A percentile compares a stretch with the other conserved stretches of the same genome.
Conservation (phyloP, 2,113 vertebrate species). For the Hemiscyllium ocellatum region DNA sequence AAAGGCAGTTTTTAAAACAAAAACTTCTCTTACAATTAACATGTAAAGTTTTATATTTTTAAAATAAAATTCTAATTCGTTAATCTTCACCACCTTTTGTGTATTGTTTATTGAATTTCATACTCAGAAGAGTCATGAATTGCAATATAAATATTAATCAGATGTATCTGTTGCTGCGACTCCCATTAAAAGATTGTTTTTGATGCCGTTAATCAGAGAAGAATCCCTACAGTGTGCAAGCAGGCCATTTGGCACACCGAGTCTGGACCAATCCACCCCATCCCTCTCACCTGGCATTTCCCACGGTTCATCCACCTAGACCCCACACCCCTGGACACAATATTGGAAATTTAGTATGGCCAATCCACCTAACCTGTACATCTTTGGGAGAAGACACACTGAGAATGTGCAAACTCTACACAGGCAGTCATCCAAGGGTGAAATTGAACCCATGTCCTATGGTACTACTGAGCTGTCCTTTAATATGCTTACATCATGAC, state of each 20-base stretch:
- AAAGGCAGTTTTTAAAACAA: conserved; percentile 43
- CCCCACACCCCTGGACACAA: too few species aligned
- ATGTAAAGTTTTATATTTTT: conserved; percentile 45
- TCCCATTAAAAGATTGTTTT: background rate
- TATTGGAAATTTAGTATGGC: too few species aligned
- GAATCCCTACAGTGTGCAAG: too few species aligned
- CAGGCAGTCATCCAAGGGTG: too few species aligned
- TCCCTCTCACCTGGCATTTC: too few species aligned
- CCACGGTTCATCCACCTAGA: too few species aligned
- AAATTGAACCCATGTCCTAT: too few species aligned
- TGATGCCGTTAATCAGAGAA: background rate
- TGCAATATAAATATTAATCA: background rate
- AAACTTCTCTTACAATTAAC: conserved; percentile 42
- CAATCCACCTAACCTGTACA: too few species aligned
- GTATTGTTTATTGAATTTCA: conserved; percentile 16
- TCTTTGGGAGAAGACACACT: too few species aligned
- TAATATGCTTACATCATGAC: background rate
- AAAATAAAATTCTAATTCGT: conserved; percentile 43
- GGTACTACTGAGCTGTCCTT: background rate
- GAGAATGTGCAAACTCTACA: too few species aligned
- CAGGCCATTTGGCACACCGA: too few species aligned
- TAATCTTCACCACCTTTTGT: conserved; percentile 34
- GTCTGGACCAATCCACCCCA: too few species aligned
- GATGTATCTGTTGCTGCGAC: background rate
- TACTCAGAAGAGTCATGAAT: background rate